A percentile compares a stretch with the other conserved stretches of the same genome.
These are phyloP conservation scores for Noctilio leporinus DNA, from an alignment of 2,113 vertebrate genomes.

Conservation along the genomic window DNA sequence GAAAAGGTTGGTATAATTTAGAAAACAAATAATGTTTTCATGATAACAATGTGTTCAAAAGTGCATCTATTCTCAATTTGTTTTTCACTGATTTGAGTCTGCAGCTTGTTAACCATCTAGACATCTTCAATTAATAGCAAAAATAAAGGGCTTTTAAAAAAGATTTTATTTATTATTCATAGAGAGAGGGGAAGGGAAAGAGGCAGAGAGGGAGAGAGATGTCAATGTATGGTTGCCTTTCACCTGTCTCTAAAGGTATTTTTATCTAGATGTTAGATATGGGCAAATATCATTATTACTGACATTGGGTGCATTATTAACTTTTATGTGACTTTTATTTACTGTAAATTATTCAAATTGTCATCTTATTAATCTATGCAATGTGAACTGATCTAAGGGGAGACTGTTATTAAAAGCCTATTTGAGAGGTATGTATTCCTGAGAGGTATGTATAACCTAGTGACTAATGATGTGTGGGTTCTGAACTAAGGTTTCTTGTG, in stretches of 20 bases:
- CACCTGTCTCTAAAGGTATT: too few relatives aligned
- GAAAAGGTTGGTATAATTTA: constrained; percentile 3
- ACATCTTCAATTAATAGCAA: neutral
- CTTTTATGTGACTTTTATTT: neutral
- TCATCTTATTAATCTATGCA: neutral
- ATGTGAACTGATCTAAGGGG: neutral
- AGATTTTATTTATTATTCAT: too few relatives aligned
- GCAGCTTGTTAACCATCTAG: neutral
- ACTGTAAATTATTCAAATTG: neutral
- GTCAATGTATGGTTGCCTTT: too few relatives aligned
- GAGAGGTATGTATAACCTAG: neutral
- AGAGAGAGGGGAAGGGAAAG: too few relatives aligned
- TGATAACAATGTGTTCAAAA: neutral
- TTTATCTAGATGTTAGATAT: neutral
- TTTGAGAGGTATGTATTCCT: neutral
- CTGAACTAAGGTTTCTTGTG: neutral
- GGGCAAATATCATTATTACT: neutral
- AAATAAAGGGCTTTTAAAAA: neutral
- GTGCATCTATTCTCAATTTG: neutral
- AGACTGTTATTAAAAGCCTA: neutral
- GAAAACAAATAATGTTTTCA: neutral
- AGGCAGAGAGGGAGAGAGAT: too few relatives aligned
- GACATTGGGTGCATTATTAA: neutral
- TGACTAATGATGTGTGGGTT: neutral
- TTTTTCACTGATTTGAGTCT: neutral